Evolutionary conservation across 2,113 vertebrate genomes (phyloP).

Genomic region (Sinocyclocheilus anophthalmus): DNA sequence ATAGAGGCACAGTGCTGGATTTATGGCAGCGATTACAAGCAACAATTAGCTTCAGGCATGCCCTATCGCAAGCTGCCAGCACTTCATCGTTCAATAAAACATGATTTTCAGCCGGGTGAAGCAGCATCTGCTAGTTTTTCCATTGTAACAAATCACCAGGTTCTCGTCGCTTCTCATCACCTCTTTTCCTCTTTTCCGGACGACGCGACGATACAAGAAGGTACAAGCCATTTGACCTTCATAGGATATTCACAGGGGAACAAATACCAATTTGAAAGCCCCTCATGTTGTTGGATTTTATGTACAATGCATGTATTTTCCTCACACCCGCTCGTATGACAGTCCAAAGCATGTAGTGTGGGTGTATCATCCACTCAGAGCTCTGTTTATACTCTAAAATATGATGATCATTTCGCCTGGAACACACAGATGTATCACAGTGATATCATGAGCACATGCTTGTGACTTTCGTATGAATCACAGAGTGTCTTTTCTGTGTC

Average conservation of each 20-base stretch:
- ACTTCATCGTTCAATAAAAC: background rate
- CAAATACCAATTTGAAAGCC: background rate
- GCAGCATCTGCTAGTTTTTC: slow-evolving; percentile 1
- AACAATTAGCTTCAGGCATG: background rate
- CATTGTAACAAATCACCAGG: background rate
- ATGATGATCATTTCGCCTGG: slow-evolving; percentile 19
- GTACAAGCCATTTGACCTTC: background rate
- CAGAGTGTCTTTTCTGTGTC: slow-evolving; percentile 6
- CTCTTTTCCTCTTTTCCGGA: slow-evolving; percentile 17
- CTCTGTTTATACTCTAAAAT: slow-evolving; percentile 22
- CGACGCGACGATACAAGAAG: background rate
- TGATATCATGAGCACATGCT: slow-evolving; percentile 2
- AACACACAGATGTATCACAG: slow-evolving; percentile 24
- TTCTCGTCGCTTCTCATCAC: slow-evolving; percentile 1
- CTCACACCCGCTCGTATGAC: background rate
- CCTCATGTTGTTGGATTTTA: background rate
- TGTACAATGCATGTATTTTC: background rate
- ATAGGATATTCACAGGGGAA: background rate
- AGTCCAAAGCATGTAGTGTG: slow-evolving; percentile 13
- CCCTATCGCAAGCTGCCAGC: background rate
- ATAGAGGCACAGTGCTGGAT: background rate
- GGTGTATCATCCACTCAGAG: slow-evolving; percentile 19
- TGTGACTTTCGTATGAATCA: slow-evolving; percentile 20
- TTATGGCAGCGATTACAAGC: background rate
- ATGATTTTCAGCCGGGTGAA: background rate